Base-by-base conservation (phyloP, 1,140 invertebrate genomes). In the Caenorhabditis latens region DNA sequence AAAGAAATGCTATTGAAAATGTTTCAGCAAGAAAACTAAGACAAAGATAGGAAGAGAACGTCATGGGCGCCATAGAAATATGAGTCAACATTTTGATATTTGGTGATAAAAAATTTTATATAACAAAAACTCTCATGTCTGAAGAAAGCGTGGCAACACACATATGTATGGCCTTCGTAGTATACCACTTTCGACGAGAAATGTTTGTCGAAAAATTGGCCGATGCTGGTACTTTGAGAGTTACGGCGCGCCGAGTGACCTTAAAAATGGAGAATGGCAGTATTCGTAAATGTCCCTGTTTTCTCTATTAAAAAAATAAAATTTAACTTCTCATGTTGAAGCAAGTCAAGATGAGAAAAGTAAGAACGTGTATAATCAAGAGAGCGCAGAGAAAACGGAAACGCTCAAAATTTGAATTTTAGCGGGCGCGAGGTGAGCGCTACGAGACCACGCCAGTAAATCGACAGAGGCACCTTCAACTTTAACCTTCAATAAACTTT, bases 161-260 rank as follows among this genome's bases (percentile, higher is more conserved):
- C 42, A 13, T 46, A 53, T 4, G 16, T 46, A 53, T 40, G 21
- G 46, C 71, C 71, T 21, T 50, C 19, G 46, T 32, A 14, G 65
- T 79, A 50, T 79, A 79, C 43, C 46, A 79, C 46, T 79, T 50
- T n/a, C n/a, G 46, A 50, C 6, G 46, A n/a, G 71, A 46, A 8
- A n/a, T 79, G n/a, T 79, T 71, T 71, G 65, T 71, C 65, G 46
- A 50, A 79, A 79, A 79, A 53, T 79, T 46, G 32, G 46, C 7
- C 46, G 46, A 24, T 24, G 71, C 24, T 79, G 46, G 43, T 50
- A 13, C 6, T 24, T 79, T 79, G 71, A 40, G 71, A 79, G 71
- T 79, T 79, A 79, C 71, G 71, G 46, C 71, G 71, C 71, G 46
- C 46, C 6, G 42, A 79, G 46, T 79, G 71, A 79, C 71, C 71